A percentile compares a stretch with the other conserved stretches of the same genome.
Evolutionary conservation across 2,113 vertebrate genomes (phyloP).

Genomic region (Macroglossus sobrinus): DNA sequence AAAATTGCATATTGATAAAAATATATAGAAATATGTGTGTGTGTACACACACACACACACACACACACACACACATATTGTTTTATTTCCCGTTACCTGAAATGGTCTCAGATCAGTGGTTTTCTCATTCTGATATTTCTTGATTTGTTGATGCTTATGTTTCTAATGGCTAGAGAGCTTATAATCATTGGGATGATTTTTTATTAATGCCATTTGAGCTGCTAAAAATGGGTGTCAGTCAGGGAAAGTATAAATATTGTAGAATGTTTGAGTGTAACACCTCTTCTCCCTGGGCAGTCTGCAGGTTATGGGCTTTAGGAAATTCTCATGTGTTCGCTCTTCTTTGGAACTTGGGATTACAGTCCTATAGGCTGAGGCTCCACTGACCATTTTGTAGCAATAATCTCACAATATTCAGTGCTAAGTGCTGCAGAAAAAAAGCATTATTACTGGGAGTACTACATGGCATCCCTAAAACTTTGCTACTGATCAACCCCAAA

Average conservation of each 20-base stretch:
- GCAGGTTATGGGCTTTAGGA: neutral
- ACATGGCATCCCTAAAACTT: neutral
- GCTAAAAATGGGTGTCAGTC: neutral
- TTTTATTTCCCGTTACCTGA: neutral
- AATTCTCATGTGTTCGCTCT: neutral
- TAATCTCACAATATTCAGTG: neutral
- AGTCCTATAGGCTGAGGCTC: neutral
- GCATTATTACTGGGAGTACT: neutral
- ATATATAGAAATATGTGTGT: no score
- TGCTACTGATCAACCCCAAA: neutral
- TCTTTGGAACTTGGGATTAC: neutral
- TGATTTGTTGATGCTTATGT: neutral
- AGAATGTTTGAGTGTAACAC: neutral
- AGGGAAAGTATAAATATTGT: neutral
- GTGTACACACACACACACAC: no score
- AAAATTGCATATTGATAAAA: neutral
- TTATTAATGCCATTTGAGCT: neutral
- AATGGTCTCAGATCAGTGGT: neutral
- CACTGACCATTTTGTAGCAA: neutral
- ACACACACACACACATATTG: no score
- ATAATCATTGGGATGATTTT: neutral
- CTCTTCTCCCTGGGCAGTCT: neutral
- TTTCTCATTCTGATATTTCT: neutral
- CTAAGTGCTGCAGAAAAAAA: neutral
- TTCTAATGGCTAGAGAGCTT: neutral